Evolutionary conservation across 2,113 vertebrate species (phyloP).

Genomic region (Myotis brandtii): DNA sequence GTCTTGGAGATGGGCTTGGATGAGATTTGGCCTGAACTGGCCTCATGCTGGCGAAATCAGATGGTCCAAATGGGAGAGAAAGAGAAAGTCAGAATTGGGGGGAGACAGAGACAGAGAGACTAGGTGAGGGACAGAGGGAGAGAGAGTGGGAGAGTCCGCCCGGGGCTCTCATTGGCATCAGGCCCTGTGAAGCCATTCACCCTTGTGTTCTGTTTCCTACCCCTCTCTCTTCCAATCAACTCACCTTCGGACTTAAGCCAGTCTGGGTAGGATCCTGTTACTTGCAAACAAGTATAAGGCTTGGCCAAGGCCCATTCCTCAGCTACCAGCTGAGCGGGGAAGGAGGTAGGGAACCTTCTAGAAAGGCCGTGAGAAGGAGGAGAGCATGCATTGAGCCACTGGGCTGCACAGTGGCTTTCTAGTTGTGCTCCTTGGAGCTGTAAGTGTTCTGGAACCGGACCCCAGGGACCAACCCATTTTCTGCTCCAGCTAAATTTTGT

Average conservation of each 20-base stretch:
- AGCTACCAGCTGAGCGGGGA: too few relatives aligned
- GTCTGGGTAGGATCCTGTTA: not conserved
- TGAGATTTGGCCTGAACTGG: not conserved
- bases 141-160: not conserved
- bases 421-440: not conserved
- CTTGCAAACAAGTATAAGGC: not conserved
- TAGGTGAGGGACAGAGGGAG: not conserved
- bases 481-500: not conserved
- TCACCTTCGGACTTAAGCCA: not conserved
- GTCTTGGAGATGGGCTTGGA: not conserved
- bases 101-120: not conserved
- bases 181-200: not conserved
- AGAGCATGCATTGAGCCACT: fast-evolving
- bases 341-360: too few relatives aligned
- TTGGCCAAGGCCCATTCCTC: not conserved
- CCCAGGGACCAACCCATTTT: not conserved
- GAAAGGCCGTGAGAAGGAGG: fast-evolving
- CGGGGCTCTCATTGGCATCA: fast-evolving
- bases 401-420: not conserved
- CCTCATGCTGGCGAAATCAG: not conserved
- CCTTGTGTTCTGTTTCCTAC: not conserved
- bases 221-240: not conserved
- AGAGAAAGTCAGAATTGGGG: not conserved
- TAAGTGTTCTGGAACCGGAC: not conserved
- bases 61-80: not conserved